phyloP scores from a whole-genome alignment of 2,797 vertebrate genomes.

The Amazona finschi region DNA sequence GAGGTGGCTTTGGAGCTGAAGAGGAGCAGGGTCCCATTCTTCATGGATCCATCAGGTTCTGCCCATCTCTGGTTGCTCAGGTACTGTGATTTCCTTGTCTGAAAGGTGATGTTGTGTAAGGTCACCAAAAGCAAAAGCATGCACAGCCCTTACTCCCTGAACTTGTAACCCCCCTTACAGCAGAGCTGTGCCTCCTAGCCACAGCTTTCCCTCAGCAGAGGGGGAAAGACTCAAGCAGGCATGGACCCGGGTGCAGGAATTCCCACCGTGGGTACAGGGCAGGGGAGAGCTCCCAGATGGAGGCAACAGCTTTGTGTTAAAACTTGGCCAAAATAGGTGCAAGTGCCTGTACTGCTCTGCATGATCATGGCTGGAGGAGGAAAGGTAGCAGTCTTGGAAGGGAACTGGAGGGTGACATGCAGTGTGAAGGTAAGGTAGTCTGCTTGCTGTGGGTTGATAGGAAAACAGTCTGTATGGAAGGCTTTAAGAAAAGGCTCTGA shows the following conservation, averaged over 20 bases:
- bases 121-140: not conserved
- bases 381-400: not conserved
- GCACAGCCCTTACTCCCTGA: not conserved
- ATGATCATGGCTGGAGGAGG: not conserved
- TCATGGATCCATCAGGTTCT: not conserved
- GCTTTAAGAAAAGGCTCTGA: not conserved
- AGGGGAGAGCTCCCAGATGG: not conserved
- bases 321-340: not conserved
- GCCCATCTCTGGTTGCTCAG: not conserved
- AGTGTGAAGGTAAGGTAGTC: not conserved
- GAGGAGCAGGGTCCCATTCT: not conserved
- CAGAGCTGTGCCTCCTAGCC: not conserved
- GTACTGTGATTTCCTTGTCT: not conserved
- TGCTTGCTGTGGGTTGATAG: rapidly evolving
- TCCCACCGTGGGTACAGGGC: rapidly evolving
- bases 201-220: not conserved
- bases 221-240: not conserved
- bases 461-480: not conserved
- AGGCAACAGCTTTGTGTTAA: not conserved
- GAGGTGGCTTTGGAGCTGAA: not conserved
- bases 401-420: rapidly evolving
- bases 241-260: rapidly evolving
- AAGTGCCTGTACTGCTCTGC: not conserved
- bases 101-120: not conserved
- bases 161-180: not conserved